Evolutionary conservation across 2,113 vertebrate species (phyloP).

Genomic region (Miniopterus natalensis): DNA sequence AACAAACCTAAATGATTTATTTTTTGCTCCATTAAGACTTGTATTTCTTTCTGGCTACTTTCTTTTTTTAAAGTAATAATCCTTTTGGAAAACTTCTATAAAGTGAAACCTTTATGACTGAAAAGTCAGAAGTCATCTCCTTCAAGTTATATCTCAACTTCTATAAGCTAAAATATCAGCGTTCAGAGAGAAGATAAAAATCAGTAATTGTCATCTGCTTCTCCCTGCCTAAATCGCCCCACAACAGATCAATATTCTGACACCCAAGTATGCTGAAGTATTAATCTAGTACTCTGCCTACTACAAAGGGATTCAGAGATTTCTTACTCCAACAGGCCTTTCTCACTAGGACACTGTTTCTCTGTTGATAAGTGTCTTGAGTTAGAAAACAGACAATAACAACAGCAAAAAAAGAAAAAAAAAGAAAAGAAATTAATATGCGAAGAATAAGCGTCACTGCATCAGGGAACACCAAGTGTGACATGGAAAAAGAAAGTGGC

Average conservation of each 20-base stretch:
- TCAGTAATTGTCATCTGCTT: not conserved
- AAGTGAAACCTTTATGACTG: not conserved
- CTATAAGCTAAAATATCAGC: not conserved
- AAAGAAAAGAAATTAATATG: not conserved
- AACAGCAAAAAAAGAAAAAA: not conserved
- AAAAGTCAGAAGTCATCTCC: not conserved
- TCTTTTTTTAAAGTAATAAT: not conserved
- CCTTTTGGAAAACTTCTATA: slow-evolving; percentile 5
- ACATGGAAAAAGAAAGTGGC: not conserved
- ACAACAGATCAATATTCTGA: not conserved
- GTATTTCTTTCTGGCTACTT: not conserved
- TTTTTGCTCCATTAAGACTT: not conserved
- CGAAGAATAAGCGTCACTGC: not conserved
- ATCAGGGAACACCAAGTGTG: not conserved
- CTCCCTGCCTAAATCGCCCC: not conserved
- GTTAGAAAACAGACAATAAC: not conserved
- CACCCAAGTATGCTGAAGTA: not conserved
- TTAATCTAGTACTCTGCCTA: not conserved
- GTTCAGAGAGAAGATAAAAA: not conserved
- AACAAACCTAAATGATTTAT: not conserved
- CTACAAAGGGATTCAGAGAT: not conserved
- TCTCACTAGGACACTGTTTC: not conserved
- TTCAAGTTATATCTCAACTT: not conserved
- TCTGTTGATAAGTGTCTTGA: not conserved
- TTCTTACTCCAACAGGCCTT: not conserved